phyloP scores from a whole-genome alignment of 2,797 vertebrate genomes.

The Parotocinclus haroldoi region DNA sequence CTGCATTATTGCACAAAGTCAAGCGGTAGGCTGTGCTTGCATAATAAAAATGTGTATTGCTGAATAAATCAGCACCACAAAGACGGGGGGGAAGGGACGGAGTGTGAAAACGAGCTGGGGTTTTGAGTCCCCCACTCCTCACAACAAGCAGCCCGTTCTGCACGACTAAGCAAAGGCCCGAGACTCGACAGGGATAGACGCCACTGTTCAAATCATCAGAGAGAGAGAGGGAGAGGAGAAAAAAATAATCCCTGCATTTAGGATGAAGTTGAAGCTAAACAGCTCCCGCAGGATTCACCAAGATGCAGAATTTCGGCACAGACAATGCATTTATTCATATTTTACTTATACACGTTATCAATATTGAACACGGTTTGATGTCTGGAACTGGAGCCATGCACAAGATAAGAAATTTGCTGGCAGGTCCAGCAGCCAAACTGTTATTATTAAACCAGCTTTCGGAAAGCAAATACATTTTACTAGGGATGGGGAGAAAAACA shows the following conservation, averaged over 20 bases:
- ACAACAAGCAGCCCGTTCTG: slow-evolving; percentile 46
- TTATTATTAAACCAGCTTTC: not conserved
- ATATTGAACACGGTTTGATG: slow-evolving; percentile 6
- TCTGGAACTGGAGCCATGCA: slow-evolving; percentile 3
- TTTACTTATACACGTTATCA: slow-evolving; percentile 7
- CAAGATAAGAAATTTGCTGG: not conserved
- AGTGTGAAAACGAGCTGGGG: slow-evolving; percentile 19
- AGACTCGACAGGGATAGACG: slow-evolving; percentile 39
- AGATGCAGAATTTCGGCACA: slow-evolving; percentile 2
- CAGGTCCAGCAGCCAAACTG: not conserved
- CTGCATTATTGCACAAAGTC: slow-evolving; percentile 13
- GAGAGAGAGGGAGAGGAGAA: not conserved
- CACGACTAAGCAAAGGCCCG: slow-evolving; percentile 49
- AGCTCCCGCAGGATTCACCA: not conserved
- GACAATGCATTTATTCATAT: slow-evolving; percentile 5
- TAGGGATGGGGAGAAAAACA: too few species aligned
- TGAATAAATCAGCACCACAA: slow-evolving; percentile 43
- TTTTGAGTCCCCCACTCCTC: slow-evolving; percentile 27
- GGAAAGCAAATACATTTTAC: too few species aligned
- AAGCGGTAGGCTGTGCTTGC: slow-evolving; percentile 19
- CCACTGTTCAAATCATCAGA: slow-evolving; percentile 43
- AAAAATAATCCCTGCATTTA: slow-evolving; percentile 37
- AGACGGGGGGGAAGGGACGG: slow-evolving; percentile 21
- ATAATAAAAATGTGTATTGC: slow-evolving; percentile 46
- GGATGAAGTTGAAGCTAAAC: not conserved